Evolutionary conservation across 2,888 invertebrate genomes (phyloP).

Genomic region (Portevinia maculata): DNA sequence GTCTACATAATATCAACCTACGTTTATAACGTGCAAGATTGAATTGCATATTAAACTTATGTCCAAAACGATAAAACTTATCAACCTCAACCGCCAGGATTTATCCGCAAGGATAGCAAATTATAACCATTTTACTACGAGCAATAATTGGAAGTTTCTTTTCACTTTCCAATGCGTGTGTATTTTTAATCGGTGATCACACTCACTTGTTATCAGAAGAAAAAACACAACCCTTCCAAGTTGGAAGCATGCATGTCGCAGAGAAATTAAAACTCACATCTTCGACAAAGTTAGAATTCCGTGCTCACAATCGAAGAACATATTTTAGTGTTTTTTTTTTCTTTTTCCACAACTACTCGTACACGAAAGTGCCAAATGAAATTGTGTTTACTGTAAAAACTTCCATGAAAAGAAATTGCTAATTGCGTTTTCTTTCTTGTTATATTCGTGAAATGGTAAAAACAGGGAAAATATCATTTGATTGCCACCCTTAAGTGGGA

Average conservation of each 20-base stretch:
- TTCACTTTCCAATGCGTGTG: neutral
- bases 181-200: constrained; percentile 12
- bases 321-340: neutral
- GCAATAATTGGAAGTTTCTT: neutral
- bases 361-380: constrained; percentile 52
- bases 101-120: neutral
- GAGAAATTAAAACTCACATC: constrained; percentile 45
- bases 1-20: too few species aligned
- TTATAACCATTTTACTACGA: neutral
- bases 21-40: too few species aligned
- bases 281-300: constrained; percentile 45
- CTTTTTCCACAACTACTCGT: neutral
- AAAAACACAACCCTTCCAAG: constrained; percentile 8
- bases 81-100: too few species aligned
- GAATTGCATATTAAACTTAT: too few species aligned
- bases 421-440: constrained; percentile 41
- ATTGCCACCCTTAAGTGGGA: constrained; percentile 28
- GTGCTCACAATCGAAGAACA: constrained; percentile 37
- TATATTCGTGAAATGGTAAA: constrained; percentile 15
- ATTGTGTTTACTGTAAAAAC: constrained; percentile 37
- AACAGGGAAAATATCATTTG: neutral
- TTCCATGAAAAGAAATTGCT: constrained; percentile 60
- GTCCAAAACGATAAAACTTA: too few species aligned
- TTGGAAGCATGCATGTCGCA: constrained; percentile 49
- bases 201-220: neutral